phyloP scores from a whole-genome alignment of 2,888 invertebrate genomes.

The Scaptomyza parva region DNA sequence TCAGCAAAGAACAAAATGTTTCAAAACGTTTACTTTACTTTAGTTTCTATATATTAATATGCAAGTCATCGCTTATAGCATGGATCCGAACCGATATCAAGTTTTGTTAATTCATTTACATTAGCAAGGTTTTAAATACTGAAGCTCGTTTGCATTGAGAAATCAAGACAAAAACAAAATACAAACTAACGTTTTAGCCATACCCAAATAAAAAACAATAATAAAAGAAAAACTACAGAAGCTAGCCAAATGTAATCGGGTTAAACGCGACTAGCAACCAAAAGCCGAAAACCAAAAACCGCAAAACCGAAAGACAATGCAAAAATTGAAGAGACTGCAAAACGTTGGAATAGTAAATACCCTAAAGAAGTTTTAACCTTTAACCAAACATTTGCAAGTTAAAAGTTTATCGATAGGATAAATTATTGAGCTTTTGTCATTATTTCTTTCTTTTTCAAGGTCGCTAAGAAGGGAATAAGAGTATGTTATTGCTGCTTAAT shows the following conservation, averaged over 20 bases:
- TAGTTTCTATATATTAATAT: conserved; percentile 1
- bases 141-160: conserved; percentile 65
- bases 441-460: no score
- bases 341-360: conserved; percentile 5
- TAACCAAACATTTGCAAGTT: no score
- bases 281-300: conserved; percentile 11
- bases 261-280: conserved; percentile 32
- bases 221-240: conserved; percentile 34
- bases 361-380: background rate
- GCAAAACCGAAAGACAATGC: conserved; percentile 27
- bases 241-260: conserved; percentile 49
- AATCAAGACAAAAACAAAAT: conserved; percentile 34
- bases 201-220: conserved; percentile 9
- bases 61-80: conserved; percentile 45
- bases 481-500: no score
- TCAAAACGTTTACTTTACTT: conserved; percentile 1
- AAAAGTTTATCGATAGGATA: no score
- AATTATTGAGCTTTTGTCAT: no score
- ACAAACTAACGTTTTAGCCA: conserved; percentile 22
- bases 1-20: conserved; percentile 40
- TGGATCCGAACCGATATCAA: conserved; percentile 11
- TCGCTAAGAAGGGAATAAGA: no score
- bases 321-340: conserved; percentile 5
- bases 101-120: conserved; percentile 19
- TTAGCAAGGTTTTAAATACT: conserved; percentile 47